A percentile compares a stretch with the other conserved stretches of the same genome.
Evolutionary conservation across 1,140 invertebrate species (phyloP).

Genomic region (Papilio dardanus): DNA sequence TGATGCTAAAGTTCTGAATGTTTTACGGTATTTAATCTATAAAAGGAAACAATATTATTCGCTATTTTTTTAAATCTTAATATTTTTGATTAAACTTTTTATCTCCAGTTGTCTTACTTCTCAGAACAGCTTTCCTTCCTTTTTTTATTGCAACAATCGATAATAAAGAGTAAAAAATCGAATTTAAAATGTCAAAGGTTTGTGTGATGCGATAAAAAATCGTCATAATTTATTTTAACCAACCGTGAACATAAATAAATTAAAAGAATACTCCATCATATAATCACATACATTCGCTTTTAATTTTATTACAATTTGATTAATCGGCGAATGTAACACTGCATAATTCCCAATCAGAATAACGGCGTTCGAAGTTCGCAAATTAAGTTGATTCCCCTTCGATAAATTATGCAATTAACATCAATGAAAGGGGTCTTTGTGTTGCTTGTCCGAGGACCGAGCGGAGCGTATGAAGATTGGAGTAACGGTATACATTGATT

Average conservation of each 20-base stretch:
- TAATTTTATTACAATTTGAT: conserved; percentile 32
- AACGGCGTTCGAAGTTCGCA: conserved; percentile 28
- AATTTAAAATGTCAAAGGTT: neutral
- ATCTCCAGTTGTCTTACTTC: too few species aligned
- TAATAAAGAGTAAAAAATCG: neutral
- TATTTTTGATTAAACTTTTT: too few species aligned
- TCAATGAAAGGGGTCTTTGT: conserved; percentile 35
- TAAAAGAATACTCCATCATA: conserved; percentile 5
- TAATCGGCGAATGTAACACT: conserved; percentile 27
- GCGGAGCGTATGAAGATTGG: conserved; percentile 30
- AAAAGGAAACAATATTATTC: conserved; percentile 10
- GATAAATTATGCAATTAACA: conserved; percentile 32
- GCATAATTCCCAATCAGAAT: conserved; percentile 34
- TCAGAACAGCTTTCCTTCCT: neutral
- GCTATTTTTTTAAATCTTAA: neutral
- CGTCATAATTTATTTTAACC: conserved; percentile 1
- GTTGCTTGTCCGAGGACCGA: conserved; percentile 14
- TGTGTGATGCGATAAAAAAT: neutral
- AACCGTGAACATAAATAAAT: neutral
- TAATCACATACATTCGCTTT: neutral
- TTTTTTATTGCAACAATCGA: neutral
- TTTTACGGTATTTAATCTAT: conserved; percentile 43
- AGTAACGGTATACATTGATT: conserved; percentile 33
- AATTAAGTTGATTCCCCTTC: conserved; percentile 34
- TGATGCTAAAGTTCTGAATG: conserved; percentile 52